Conservation (phyloP, 2,113 vertebrate genomes). For the Perca schrenkii region DNA sequence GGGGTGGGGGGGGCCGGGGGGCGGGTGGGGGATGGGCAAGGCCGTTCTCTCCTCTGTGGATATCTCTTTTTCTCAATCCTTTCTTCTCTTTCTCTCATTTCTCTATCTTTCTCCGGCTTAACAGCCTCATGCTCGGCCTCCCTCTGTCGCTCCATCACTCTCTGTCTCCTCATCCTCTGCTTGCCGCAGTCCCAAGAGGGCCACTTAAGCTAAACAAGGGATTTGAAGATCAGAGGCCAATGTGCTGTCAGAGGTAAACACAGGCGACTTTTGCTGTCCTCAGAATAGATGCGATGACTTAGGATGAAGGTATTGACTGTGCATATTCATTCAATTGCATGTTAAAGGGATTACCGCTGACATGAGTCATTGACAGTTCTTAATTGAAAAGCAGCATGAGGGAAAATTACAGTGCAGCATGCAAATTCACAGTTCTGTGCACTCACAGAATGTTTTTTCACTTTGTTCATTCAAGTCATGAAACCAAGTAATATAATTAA, state of each 20-base stretch:
- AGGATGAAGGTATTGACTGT: conserved; percentile 45
- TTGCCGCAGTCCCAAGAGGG: conserved; percentile 72
- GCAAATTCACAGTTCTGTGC: conserved; percentile 45
- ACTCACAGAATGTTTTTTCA: conserved; percentile 35
- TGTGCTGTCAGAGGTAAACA: conserved; percentile 72
- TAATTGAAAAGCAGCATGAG: conserved; percentile 76
- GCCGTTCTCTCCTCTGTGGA: conserved; percentile 29
- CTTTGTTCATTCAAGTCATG: conserved; percentile 51
- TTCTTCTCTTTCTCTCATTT: conserved; percentile 28
- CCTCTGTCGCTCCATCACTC: conserved; percentile 42
- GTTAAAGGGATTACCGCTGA: conserved; percentile 60
- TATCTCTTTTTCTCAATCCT: conserved; percentile 22
- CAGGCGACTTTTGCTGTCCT: conserved; percentile 40
- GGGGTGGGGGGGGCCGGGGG: background rate
- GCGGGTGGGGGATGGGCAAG: conserved; percentile 5
- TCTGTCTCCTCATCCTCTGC: conserved; percentile 31
- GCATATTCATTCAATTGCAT: conserved; percentile 39
- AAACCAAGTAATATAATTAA: conserved; percentile 43
- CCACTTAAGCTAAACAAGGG: conserved; percentile 79
- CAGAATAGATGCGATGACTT: conserved; percentile 32
- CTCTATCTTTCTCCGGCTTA: conserved; percentile 37
- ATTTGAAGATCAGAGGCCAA: conserved; percentile 74
- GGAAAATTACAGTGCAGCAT: conserved; percentile 39
- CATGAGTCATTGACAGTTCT: conserved; percentile 65
- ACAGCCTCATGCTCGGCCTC: conserved; percentile 16